Evolutionary conservation across 2,797 vertebrate species (phyloP), one percentile per base, ranked within the genome.

Genomic region (Vultur gryphus): DNA sequence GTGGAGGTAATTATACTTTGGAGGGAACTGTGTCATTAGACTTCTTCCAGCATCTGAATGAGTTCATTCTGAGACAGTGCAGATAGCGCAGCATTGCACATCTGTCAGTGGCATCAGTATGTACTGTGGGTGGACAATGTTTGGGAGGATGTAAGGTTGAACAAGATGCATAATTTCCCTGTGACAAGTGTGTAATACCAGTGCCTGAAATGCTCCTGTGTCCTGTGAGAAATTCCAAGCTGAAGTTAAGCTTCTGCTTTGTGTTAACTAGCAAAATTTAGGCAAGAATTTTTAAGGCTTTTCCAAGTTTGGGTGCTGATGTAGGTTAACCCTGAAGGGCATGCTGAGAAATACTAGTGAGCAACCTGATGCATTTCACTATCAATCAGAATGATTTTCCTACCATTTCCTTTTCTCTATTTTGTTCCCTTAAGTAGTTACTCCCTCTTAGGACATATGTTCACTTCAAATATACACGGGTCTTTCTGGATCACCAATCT

Each of bases 401-500:
- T 70, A 17, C 33, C 25, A 15, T 81, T 54, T 62, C 10, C 19
- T 84, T 65, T 28, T 65, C 44, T 82, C 25, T 66, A 1, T 85
- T 83, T 61, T 26, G 5, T 43, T 86, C 35, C 19, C 19, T 16
- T 23, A 35, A 35, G 41, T 31, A 33, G 20, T 44, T 51, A 37
- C 49, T 91, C 31, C 39, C 35, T 37, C 35, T 86, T 66, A 37
- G 75, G 59, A 83, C 39, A 24, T 55, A 58, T 4, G 31, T 58
- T 92, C 48, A 62, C 58, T 64, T 67, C 39, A 83, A 66, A 72
- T 73, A 9, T 4, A 54, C 19, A 13, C 58, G 9, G 31, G 51
- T 66, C 69, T 89, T 44, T 82, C 43, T 87, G 67, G 13, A 83
- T 93, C 85, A 96, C 77, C 48, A 67, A 46, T 62, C 70, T 96